Conservation (phyloP, 2,113 vertebrate species). For the Bubo blakistoni region DNA sequence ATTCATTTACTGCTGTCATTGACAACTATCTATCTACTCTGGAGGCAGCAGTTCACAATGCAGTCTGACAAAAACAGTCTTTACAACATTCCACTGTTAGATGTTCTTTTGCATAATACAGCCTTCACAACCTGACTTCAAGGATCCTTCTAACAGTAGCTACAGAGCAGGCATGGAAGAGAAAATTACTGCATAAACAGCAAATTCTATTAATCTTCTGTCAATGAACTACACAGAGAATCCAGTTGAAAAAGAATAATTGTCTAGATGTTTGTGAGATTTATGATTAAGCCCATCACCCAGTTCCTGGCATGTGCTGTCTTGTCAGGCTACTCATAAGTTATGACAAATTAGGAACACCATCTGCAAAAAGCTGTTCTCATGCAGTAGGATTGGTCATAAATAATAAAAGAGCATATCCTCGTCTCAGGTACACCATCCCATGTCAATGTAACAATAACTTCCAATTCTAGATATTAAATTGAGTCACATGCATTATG, state of each 20-base stretch:
- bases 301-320: neutral
- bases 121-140: neutral
- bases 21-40: neutral
- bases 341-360: neutral
- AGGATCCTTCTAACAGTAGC: neutral
- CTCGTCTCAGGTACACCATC: neutral
- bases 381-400: neutral
- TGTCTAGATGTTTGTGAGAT: neutral
- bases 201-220: neutral
- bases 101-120: neutral
- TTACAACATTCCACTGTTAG: neutral
- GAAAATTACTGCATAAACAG: neutral
- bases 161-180: neutral
- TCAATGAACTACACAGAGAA: neutral
- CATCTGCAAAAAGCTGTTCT: neutral
- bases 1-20: neutral
- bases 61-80: neutral
- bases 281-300: neutral
- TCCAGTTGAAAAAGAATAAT: neutral
- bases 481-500: neutral
- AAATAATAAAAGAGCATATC: neutral
- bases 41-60: neutral
- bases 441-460: neutral
- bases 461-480: neutral
- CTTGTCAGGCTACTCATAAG: neutral